These are phyloP conservation scores for Hirtodrosophila trivittata DNA, from an alignment of 2,888 invertebrate genomes.

Conservation along the genomic window DNA sequence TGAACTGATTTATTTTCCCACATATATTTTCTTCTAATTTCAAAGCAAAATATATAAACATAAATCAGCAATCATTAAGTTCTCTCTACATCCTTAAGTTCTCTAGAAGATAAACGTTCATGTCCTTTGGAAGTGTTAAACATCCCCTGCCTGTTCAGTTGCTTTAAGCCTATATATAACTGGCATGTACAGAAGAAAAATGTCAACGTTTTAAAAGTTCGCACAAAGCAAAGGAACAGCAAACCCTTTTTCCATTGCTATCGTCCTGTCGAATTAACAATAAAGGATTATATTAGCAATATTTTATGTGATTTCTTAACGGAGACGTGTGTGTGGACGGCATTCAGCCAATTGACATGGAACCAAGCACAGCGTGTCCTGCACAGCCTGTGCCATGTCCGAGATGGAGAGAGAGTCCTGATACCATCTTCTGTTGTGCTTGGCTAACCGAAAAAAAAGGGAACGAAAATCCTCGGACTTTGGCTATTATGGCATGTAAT, in stretches of 20 bases:
- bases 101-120: no score
- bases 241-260: conserved; percentile 45
- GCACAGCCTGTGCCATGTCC: conserved; percentile 21
- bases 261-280: conserved; percentile 58
- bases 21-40: no score
- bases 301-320: conserved; percentile 68
- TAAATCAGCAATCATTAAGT: no score
- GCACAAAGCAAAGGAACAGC: conserved; percentile 41
- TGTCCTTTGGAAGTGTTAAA: no score
- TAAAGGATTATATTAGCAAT: conserved; percentile 71
- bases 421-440: conserved; percentile 41
- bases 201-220: conserved; percentile 52
- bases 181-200: conserved; percentile 18
- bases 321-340: conserved; percentile 21
- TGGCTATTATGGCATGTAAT: conserved; percentile 61
- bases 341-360: conserved; percentile 55
- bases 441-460: conserved; percentile 5
- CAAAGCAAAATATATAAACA: no score
- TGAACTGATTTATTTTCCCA: no score
- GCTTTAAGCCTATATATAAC: no score
- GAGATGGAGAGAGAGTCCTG: conserved; percentile 2
- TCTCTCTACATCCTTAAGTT: no score
- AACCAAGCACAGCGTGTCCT: conserved; percentile 41
- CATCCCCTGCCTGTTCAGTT: no score
- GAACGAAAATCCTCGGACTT: conserved; percentile 15